phyloP scores from a whole-genome alignment of 2,113 vertebrate genomes.

The Eurystomus gularis region DNA sequence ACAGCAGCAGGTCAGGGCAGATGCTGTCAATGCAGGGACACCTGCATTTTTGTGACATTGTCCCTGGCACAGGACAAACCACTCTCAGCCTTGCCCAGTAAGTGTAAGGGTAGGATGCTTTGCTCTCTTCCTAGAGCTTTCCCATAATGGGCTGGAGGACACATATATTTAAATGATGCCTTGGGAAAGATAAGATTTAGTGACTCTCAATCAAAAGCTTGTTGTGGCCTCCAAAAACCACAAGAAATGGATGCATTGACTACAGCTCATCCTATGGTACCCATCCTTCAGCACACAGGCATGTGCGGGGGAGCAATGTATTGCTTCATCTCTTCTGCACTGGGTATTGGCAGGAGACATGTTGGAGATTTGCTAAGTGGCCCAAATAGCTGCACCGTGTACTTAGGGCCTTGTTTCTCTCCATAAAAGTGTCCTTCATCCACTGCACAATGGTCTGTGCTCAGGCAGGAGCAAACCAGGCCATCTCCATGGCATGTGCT shows the following conservation, averaged over 20 bases:
- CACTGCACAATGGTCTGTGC: fast-evolving
- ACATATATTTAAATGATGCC: neutral
- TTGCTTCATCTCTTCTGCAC: neutral
- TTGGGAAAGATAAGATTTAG: neutral
- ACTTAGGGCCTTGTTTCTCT: neutral
- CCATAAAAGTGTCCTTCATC: neutral
- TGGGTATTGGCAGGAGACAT: neutral
- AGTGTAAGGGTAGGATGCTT: neutral
- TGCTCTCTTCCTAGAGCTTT: neutral
- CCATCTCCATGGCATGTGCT: fast-evolving
- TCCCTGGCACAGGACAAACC: neutral
- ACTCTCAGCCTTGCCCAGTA: neutral
- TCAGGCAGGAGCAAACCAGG: neutral
- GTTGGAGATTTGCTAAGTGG: neutral
- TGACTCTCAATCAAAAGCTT: neutral
- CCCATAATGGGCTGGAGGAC: fast-evolving
- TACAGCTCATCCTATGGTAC: neutral
- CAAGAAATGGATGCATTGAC: fast-evolving
- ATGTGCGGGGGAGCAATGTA: fast-evolving
- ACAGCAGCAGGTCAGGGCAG: fast-evolving
- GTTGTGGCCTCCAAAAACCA: neutral
- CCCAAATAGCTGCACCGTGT: neutral
- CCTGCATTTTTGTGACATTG: neutral
- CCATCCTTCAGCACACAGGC: neutral
- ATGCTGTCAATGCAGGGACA: neutral